Evolutionary conservation across 2,797 vertebrate genomes (phyloP).

Genomic region (Sebastes flavidus): DNA sequence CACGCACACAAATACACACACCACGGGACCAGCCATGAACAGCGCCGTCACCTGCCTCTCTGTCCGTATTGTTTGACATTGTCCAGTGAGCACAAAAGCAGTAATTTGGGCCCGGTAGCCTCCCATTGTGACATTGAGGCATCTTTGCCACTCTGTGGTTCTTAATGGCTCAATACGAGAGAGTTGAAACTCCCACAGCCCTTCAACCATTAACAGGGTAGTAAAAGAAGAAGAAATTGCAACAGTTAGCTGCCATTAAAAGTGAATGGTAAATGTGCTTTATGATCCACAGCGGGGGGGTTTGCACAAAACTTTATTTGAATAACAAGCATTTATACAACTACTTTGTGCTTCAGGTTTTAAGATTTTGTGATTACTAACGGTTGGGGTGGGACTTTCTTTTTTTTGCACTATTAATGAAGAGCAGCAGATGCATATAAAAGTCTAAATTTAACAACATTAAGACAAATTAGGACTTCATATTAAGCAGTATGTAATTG

Average conservation of each 20-base stretch:
- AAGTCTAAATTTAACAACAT: background rate
- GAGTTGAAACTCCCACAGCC: conserved; percentile 12
- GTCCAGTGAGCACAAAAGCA: conserved; percentile 57
- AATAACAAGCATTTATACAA: conserved; percentile 1
- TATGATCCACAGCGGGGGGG: background rate
- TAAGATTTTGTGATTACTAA: background rate
- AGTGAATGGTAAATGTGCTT: background rate
- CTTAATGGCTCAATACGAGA: conserved; percentile 49
- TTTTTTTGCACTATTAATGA: background rate
- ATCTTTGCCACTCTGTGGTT: conserved; percentile 46
- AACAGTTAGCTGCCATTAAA: conserved; percentile 26
- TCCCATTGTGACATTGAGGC: conserved; percentile 57
- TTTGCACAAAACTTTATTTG: conserved; percentile 1
- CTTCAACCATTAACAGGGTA: conserved; percentile 33
- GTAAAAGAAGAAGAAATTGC: conserved; percentile 23
- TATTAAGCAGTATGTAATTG: background rate
- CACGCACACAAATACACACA: background rate
- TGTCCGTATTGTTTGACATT: conserved; percentile 55
- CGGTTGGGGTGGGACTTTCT: background rate
- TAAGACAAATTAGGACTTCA: background rate
- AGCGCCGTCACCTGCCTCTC: conserved; percentile 62
- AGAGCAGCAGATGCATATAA: background rate
- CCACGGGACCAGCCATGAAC: background rate
- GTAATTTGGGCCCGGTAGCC: conserved; percentile 49
- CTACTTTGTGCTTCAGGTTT: background rate